Base-by-base conservation (phyloP, 2,113 vertebrate genomes). In the Ceyx cyanopectus region DNA sequence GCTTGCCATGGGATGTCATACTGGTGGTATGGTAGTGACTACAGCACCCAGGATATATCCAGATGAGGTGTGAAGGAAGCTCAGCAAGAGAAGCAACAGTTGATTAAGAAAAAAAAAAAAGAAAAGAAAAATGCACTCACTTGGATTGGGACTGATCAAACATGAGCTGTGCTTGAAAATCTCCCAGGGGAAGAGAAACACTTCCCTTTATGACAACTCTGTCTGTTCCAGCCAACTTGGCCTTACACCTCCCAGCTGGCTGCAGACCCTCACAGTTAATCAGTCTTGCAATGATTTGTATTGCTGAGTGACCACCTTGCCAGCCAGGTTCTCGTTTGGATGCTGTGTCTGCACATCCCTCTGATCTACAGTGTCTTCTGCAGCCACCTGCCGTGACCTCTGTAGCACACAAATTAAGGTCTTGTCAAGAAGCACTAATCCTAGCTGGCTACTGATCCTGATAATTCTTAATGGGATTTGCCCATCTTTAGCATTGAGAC, bases 401-500 rank as follows among this genome's bases (percentile, higher is more conserved):
- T 76, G 12, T 17, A n/a, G 67, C 63, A 53, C 61, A n/a, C 0
- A 5, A 53, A 77, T 74, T 40, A 43, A 63, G 87, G 80, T 51
- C 88, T 86, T 69, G 73, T 92, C 68, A 51, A 66, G 91, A 81
- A 79, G 27, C 61, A 24, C 92, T 96, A 93, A 97, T 95, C 91
- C 85, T 70, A 68, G 83, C 72, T 72, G 70, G 77, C 93, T 87
- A 75, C 90, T 77, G 88, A 93, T 80, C 83, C 78, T 74, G 40
- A 86, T 92, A 66, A 69, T 85, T 81, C 95, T 6, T 94, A 91
- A 96, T 87, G 93, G 75, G 95, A 96, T 97, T 94, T 90, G 67
- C 77, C 70, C 68, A 27, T 92, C 91, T 80, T 94, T 65, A 75
- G 85, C 50, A n/a, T 10, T 51, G 84, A 94, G 90, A 84, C 62